Evolutionary conservation across 2,797 vertebrate species (phyloP).

Genomic region (Sorex maritimensis): DNA sequence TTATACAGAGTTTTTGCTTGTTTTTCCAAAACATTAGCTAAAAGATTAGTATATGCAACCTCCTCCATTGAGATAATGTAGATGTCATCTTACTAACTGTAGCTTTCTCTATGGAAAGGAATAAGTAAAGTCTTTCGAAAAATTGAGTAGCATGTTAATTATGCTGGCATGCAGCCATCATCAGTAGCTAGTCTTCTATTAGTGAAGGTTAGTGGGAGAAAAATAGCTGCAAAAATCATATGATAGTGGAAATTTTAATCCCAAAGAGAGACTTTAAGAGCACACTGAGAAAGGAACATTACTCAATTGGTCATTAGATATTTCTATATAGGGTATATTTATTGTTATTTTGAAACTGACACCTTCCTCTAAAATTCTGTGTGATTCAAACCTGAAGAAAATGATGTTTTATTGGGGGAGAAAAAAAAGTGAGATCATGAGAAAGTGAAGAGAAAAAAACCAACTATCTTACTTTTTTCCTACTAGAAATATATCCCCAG

Average conservation of each 20-base stretch:
- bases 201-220: slow-evolving; percentile 32
- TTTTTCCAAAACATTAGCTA: slow-evolving; percentile 23
- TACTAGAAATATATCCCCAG: not conserved
- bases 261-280: slow-evolving; percentile 13
- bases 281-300: not conserved
- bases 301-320: not conserved
- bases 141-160: not conserved
- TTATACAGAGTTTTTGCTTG: not conserved
- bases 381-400: not conserved
- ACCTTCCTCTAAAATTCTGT: not conserved
- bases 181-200: not conserved
- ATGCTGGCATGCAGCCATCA: not conserved
- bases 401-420: not conserved
- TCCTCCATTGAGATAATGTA: not conserved
- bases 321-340: not conserved
- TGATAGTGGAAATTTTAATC: not conserved
- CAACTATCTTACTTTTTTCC: not conserved
- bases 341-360: not conserved
- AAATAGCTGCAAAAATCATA: not conserved
- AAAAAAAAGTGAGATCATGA: not conserved
- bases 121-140: not conserved
- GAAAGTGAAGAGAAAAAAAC: not conserved
- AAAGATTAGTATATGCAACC: not conserved
- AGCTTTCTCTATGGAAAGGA: not conserved
- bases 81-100: slow-evolving; percentile 10